phyloP scores from a whole-genome alignment of 2,113 vertebrate genomes.

The Heteronetta atricapilla region DNA sequence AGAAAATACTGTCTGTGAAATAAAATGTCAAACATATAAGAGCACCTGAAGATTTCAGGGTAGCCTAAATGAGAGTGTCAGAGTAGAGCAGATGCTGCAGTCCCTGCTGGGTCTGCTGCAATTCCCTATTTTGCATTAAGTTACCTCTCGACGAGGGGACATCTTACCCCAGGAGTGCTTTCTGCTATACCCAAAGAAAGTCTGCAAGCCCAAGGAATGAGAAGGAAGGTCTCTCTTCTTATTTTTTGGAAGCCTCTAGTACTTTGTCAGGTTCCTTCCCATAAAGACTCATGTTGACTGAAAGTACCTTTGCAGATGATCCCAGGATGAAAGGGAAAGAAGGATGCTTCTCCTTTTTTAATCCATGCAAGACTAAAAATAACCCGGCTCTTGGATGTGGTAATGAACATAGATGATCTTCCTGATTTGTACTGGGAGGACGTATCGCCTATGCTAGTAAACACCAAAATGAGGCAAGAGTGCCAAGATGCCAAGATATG shows the following conservation, averaged over 20 bases:
- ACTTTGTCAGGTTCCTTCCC: background rate
- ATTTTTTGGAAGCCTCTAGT: background rate
- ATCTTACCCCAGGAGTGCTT: background rate
- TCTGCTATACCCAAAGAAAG: background rate
- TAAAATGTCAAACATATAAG: background rate
- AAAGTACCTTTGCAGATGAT: background rate
- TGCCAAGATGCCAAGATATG: background rate
- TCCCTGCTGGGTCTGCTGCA: background rate
- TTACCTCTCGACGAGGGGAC: background rate
- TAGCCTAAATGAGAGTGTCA: background rate
- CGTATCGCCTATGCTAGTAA: background rate
- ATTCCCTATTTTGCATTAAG: background rate
- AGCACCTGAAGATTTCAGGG: background rate
- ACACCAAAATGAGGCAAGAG: background rate
- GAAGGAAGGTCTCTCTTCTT: background rate
- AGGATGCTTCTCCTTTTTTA: background rate
- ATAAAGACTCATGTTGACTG: background rate
- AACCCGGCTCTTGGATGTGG: fast-evolving
- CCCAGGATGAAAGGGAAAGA: background rate
- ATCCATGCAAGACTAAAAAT: background rate
- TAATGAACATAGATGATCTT: background rate
- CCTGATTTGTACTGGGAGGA: background rate
- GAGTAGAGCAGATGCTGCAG: background rate
- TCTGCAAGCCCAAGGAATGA: background rate
- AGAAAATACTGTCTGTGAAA: background rate